Percentiles rank a stretch among this genome's conserved stretches.
Conservation (phyloP, 2,797 vertebrate species). For the Cygnus olor region DNA sequence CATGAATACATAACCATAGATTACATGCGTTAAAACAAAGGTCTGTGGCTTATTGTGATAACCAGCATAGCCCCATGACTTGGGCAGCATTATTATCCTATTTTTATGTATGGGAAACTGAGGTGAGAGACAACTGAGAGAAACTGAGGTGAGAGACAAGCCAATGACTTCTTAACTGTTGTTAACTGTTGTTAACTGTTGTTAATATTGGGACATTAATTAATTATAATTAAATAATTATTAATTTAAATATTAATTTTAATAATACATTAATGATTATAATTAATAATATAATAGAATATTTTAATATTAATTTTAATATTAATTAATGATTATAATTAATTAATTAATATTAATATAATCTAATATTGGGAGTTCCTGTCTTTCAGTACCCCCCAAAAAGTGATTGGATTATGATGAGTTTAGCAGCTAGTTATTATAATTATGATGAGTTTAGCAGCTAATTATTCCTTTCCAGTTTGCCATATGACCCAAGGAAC, state of each 20-base stretch:
- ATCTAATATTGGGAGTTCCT: neutral
- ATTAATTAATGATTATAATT: too few relatives aligned
- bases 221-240: too few relatives aligned
- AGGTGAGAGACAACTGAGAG: neutral
- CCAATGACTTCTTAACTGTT: neutral
- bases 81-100: neutral
- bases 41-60: neutral
- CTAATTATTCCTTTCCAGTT: neutral
- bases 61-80: neutral
- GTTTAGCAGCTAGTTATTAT: neutral
- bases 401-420: neutral
- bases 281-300: too few relatives aligned
- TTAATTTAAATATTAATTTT: too few relatives aligned
- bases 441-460: neutral
- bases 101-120: neutral
- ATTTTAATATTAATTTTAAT: too few relatives aligned
- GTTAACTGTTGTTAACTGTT: too few relatives aligned
- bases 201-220: too few relatives aligned
- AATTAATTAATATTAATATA: too few relatives aligned
- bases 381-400: neutral
- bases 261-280: too few relatives aligned
- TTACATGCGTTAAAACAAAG: neutral
- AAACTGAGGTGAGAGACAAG: neutral
- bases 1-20: neutral
- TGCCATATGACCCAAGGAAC: neutral